phyloP scores from a whole-genome alignment of 2,888 invertebrate species.

The Carpatolechia fugitivella region DNA sequence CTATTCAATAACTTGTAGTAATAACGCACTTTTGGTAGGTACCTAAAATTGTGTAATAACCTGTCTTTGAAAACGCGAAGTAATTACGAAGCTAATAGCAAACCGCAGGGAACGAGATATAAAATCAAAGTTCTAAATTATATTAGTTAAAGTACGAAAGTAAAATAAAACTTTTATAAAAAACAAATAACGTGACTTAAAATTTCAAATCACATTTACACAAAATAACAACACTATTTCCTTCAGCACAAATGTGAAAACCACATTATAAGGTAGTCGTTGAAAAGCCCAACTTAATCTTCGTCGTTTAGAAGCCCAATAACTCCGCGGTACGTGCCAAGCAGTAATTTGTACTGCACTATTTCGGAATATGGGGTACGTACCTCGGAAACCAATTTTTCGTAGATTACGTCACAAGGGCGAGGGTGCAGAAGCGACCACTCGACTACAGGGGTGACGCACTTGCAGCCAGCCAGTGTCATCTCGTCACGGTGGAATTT shows the following conservation, averaged over 20 bases:
- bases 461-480: slow-evolving; percentile 36
- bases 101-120: too few species aligned
- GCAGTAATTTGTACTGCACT: slow-evolving; percentile 8
- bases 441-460: slow-evolving; percentile 66
- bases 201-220: too few species aligned
- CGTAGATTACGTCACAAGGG: slow-evolving; percentile 32
- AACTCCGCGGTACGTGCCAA: background rate
- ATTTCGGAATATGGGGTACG: background rate
- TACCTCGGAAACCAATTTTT: slow-evolving; percentile 27
- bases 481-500: background rate
- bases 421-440: slow-evolving; percentile 39
- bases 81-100: too few species aligned
- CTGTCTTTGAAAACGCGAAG: too few species aligned
- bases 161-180: too few species aligned
- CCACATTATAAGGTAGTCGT: background rate
- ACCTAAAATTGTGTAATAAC: too few species aligned
- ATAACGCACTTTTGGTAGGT: too few species aligned
- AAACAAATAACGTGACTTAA: too few species aligned
- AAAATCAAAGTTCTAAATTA: too few species aligned
- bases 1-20: slow-evolving; percentile 1
- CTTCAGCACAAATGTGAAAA: too few species aligned
- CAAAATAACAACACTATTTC: too few species aligned
- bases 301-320: background rate
- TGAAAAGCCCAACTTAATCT: background rate
- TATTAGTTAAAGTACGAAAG: too few species aligned